Conservation (phyloP, 2,888 invertebrate genomes). For the Spodoptera littoralis region DNA sequence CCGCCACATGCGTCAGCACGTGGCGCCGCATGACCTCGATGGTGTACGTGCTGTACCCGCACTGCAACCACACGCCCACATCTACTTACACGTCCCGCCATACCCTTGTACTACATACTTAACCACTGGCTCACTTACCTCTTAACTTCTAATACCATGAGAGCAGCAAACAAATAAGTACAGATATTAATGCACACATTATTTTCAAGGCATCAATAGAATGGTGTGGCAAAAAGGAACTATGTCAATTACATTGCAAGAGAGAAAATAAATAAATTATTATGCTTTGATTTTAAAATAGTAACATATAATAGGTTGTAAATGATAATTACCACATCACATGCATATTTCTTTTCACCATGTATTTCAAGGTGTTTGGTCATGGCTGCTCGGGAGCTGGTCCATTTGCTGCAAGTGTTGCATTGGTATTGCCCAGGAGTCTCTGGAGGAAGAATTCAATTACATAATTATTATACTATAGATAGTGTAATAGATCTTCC, state of each 20-base stretch:
- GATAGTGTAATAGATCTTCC: no score
- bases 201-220: not conserved
- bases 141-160: conserved; percentile 44
- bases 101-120: not conserved
- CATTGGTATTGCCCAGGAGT: conserved; percentile 90
- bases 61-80: conserved; percentile 83
- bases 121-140: conserved; percentile 56
- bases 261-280: no score
- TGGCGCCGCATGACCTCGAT: conserved; percentile 95
- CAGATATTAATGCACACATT: conserved; percentile 9
- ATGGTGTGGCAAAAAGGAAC: not conserved
- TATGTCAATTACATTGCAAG: not conserved
- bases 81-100: no score
- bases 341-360: conserved; percentile 91
- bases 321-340: conserved; percentile 86
- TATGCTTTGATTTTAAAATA: not conserved
- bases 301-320: not conserved
- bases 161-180: conserved; percentile 53
- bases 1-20: conserved; percentile 89
- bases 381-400: conserved; percentile 92
- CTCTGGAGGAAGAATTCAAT: conserved; percentile 53
- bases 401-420: conserved; percentile 92
- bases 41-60: conserved; percentile 93
- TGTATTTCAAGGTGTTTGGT: conserved; percentile 92
- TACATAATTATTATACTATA: no score